Percentiles rank a stretch among this genome's conserved stretches.
Conservation (phyloP, 2,797 vertebrate genomes). For the Argentina silus region DNA sequence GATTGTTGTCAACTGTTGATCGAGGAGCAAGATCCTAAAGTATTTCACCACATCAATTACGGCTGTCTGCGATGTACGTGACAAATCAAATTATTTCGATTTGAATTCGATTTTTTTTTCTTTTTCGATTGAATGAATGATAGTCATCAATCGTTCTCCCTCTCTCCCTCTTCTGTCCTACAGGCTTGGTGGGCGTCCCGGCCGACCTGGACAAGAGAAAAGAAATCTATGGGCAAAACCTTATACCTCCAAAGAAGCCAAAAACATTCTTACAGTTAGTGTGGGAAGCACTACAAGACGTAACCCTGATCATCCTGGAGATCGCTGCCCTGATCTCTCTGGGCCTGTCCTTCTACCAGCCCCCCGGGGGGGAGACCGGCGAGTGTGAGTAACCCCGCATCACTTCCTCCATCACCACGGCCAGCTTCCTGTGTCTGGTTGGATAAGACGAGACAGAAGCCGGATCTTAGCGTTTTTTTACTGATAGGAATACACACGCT, state of each 20-base stretch:
- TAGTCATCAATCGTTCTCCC: no score
- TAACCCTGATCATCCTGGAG: slow-evolving; percentile 98
- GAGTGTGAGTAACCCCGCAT: slow-evolving; percentile 82
- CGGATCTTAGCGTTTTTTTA: no score
- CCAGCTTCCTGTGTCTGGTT: slow-evolving; percentile 8
- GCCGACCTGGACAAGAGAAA: slow-evolving; percentile 94
- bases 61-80: no score
- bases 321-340: slow-evolving; percentile 96
- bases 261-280: slow-evolving; percentile 99
- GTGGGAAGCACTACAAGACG: slow-evolving; percentile 98
- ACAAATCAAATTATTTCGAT: no score
- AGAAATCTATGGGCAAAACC: slow-evolving; percentile 93
- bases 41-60: no score
- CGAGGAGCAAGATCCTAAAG: no score
- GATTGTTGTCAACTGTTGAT: no score
- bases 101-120: no score
- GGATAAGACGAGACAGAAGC: no score
- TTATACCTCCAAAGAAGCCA: slow-evolving; percentile 99
- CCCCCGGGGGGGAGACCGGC: slow-evolving; percentile 85
- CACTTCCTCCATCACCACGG: slow-evolving; percentile 20
- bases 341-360: slow-evolving; percentile 96
- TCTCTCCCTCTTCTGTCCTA: slow-evolving; percentile 17
- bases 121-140: no score
- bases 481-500: no score
- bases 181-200: slow-evolving; percentile 87